Evolutionary conservation across 2,888 invertebrate species (phyloP), one percentile per base, ranked within the genome.

Genomic region (Bellardia bayeri): DNA sequence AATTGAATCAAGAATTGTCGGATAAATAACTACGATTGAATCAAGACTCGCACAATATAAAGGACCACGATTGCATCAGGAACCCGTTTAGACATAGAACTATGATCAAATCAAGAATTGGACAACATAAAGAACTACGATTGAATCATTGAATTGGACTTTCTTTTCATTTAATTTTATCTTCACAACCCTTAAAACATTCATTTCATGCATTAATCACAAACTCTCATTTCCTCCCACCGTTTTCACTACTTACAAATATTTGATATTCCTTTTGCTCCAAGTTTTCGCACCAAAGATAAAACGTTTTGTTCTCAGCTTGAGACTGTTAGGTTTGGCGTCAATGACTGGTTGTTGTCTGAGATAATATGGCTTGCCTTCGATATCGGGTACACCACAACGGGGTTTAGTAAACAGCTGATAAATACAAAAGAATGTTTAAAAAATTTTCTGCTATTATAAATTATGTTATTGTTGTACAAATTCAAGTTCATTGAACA

Each of bases 361-460:
- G 0, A 90, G 87, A 85, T 90, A 89, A 86, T 89, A 89, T n/a
- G 89, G 90, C 7, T 81, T 88, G 14, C 82, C 88, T 0, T 94
- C 92, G 9, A 97, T 94, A 90, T 97, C 97, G 66, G 96, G 95
- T 2, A 96, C 95, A 4, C 97, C 97, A 91, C 97, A 97, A 33
- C 97, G 94, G 63, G 95, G 95, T 71, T 94, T 95, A 68, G 93
- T 94, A 93, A 97, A 95, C 33, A 97, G 94, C 96, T 97, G 90
- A 56, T 94, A 91, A 78, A 71, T 40, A 56, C 40, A 16, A 37
- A 80, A 69, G 66, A 49, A 13, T 56, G 6, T 23, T 6, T 33
- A 68, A 84, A 84, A 42, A 84, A 75, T 9, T 37, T 56, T 82
- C 2, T 56, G 7, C 23, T 56, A 56, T 56, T 56, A 61, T 33